Evolutionary conservation across 2,113 vertebrate genomes (phyloP).

Genomic region (Solea senegalensis): DNA sequence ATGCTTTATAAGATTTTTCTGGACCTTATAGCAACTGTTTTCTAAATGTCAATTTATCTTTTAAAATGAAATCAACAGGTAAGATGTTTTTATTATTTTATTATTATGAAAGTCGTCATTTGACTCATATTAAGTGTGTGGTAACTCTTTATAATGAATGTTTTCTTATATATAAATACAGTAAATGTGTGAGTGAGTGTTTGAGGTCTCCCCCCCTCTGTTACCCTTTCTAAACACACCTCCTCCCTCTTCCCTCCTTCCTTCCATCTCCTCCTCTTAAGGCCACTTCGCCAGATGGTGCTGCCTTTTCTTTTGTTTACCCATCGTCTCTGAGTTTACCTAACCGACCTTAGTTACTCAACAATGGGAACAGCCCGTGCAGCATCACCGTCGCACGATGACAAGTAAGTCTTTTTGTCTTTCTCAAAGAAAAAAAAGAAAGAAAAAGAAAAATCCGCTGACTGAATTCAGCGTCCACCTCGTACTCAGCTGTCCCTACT

Average conservation of each 20-base stretch:
- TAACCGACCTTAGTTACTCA: slow-evolving; percentile 59
- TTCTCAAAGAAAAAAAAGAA: neutral
- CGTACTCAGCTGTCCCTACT: slow-evolving; percentile 40
- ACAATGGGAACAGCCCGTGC: slow-evolving; percentile 48
- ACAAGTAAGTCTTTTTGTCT: slow-evolving; percentile 60
- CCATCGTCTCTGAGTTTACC: slow-evolving; percentile 67
- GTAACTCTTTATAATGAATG: too few relatives aligned
- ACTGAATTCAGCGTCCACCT: slow-evolving; percentile 36
- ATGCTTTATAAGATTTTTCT: too few relatives aligned
- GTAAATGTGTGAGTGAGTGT: neutral
- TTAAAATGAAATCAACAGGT: too few relatives aligned
- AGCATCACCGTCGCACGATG: slow-evolving; percentile 35
- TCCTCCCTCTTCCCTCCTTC: slow-evolving; percentile 58
- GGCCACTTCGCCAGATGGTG: slow-evolving; percentile 79
- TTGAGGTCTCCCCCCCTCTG: slow-evolving; percentile 19
- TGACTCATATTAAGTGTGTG: too few relatives aligned
- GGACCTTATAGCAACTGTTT: too few relatives aligned
- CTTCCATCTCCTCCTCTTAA: slow-evolving; percentile 58
- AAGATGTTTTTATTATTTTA: too few relatives aligned
- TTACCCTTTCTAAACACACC: slow-evolving; percentile 55
- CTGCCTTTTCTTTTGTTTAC: slow-evolving; percentile 81
- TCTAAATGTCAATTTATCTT: too few relatives aligned
- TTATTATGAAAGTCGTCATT: too few relatives aligned
- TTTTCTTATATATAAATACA: neutral
- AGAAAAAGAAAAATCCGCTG: slow-evolving; percentile 12